Evolutionary conservation across 2,888 invertebrate species (phyloP), one percentile per base, ranked within the genome.

Genomic region (Halictus quadricinctus): DNA sequence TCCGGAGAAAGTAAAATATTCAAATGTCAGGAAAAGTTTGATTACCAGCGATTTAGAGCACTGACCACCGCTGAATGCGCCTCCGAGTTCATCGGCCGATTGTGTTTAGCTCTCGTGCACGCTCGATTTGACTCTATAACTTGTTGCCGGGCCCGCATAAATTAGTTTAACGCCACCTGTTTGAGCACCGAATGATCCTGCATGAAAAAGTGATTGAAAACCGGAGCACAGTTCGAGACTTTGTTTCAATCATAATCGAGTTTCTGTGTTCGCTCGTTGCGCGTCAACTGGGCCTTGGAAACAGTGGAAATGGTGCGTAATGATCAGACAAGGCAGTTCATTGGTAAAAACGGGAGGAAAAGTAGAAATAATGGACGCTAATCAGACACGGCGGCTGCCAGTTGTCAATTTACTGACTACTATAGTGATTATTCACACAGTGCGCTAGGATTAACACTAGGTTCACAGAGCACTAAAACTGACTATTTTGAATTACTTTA

Each of bases 121-220:
- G 2, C 13, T 7, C 60, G 29, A 64, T 64, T 29, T 64, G 1
- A n/a, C 12, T 58, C 12, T 58, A 58, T 58, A 58, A n/a, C 58
- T n/a, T 58, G 58, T 58, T 58, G n/a, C 12, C 58, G 58, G 1
- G 12, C 12, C 12, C 58, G 58, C n/a, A n/a, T 58, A 58, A n/a
- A 58, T n/a, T n/a, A n/a, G n/a, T 58, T 58, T n/a, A 58, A n/a
- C 58, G 58, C n/a, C 58, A 58, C 12, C n/a, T 58, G 58, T 58
- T 58, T n/a, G n/a, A n/a, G 4, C n/a, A n/a, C n/a, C 3, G 58
- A 58, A 58, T 58, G 58, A n/a, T 58, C 58, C 58, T 58, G 12
- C 58, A 58, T 12, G n/a, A 5, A n/a, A 58, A n/a, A n/a, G 5
- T 58, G 4, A 58, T n/a, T 5, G 58, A 12, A n/a, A 58, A 58